Base-by-base conservation (phyloP, 1,140 invertebrate species). In the Zaprionus lachaisei region DNA sequence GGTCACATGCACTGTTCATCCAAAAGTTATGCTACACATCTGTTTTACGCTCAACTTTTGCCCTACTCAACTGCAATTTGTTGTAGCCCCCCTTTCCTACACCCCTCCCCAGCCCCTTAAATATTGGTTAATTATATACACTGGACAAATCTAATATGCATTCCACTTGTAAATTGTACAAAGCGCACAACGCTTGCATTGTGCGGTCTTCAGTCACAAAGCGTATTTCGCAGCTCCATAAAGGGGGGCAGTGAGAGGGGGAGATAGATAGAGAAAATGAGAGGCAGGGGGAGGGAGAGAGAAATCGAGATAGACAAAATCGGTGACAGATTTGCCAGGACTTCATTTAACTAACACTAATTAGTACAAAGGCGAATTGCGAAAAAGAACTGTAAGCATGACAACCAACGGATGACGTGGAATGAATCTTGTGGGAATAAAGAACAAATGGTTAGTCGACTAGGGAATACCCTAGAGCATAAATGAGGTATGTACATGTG, bases 11-110 rank as follows among this genome's bases (percentile, higher is more conserved):
- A 47, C 47, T 57, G 54, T 67, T 77, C 38, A 70, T 79, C 57
- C 64, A 83, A 83, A 83, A 83, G 62, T 83, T 80, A 77, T 73
- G 72, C 73, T 63, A 80, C 77, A 80, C 69, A 58, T 77, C 77
- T 72, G 55, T 77, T 77, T 77, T 58, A 75, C 66, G 73, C 71
- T 34, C 64, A 83, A 76, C 76, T 79, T 75, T 76, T 57, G 47
- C 56, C 41, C 28, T 44, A 34, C 3, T 17, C n/a, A 47, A 4
- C 49, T 69, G 44, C 76, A 83, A 83, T 83, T 83, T 77, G 81
- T 73, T 81, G 81, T 79, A 34, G 61, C 24, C 4, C 15, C 44
- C 49, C 64, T 2, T 34, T 31, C 31, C 9, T 11, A 3, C 11
- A 3, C 2, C 62, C 24, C 26, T 17, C 55, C 37, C 37, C 15